Base-by-base conservation (phyloP, 2,888 invertebrate species). In the Quadriops clusia region DNA sequence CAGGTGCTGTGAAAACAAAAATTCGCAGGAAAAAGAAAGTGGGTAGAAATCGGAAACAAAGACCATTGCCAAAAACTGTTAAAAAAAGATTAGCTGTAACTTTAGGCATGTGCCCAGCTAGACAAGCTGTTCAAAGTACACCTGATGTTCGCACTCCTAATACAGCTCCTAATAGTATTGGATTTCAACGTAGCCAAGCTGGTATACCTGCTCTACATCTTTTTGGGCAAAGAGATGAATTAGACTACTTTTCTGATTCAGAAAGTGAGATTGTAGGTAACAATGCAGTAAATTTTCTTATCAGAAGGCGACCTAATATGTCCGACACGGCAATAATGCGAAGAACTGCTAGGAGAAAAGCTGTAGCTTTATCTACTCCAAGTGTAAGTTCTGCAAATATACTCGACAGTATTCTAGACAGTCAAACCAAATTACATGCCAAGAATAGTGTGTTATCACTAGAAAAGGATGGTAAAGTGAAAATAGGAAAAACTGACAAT, bases 401-500 rank as follows among this genome's bases (percentile, higher is more conserved):
- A 5, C 59, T 85, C 4, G 73, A 72, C 16, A 72, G 67, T 45
- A 83, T 85, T 42, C 60, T 85, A 46, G 72, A 73, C 39, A 68
- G 72, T 42, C 84, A 84, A 54, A 68, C 75, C 28, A 64, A 74
- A 35, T 70, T 82, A 60, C 77, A 79, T 51, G 75, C 77, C 4
- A 75, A 70, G 37, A 66, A 71, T 26, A 64, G 71, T 13, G 56
- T 71, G 3, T 63, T 75, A 5, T 68, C 68, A 0, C 46, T 76
- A 1, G 65, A 71, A 23, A 65, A 68, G 3, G 73, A 76, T 44
- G 83, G 82, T 1, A 70, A 66, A 11, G 51, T 82, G 1, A 60
- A 68, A 34, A 65, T 77, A 6, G 63, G 65, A 37, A 46, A 62
- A 17, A 55, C 37, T n/a, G n/a, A n/a, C n/a, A n/a, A n/a, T n/a